These are phyloP conservation scores for Lepus timidus DNA, from an alignment of 2,113 vertebrate genomes.

Conservation along the genomic window DNA sequence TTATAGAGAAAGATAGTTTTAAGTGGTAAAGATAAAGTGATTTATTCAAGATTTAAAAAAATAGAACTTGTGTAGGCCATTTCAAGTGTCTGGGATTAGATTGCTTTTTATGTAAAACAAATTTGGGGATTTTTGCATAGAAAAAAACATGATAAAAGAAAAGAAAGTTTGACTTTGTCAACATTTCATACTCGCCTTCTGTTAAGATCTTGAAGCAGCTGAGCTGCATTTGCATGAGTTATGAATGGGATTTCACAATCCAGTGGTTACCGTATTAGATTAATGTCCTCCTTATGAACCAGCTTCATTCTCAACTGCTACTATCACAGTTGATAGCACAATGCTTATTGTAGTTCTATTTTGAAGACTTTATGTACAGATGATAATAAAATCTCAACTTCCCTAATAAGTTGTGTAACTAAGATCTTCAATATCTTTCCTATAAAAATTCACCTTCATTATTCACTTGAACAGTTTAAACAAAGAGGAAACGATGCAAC, in stretches of 20 bases:
- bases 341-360: conserved; percentile 4
- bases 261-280: background rate
- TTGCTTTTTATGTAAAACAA: background rate
- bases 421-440: background rate
- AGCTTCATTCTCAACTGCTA: background rate
- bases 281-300: background rate
- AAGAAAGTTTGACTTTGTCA: background rate
- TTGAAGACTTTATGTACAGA: background rate
- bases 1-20: background rate
- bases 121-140: background rate
- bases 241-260: background rate
- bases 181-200: background rate
- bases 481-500: background rate
- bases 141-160: background rate
- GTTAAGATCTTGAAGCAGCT: background rate
- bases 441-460: conserved; percentile 27
- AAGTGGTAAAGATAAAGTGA: background rate
- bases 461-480: background rate
- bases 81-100: background rate
- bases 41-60: background rate
- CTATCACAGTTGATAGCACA: background rate
- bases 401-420: background rate
- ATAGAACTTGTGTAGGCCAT: background rate
- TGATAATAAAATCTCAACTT: conserved; percentile 8
- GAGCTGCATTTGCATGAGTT: background rate